Conservation (phyloP, 1,140 invertebrate species). For the Notospermus geniculatus region DNA sequence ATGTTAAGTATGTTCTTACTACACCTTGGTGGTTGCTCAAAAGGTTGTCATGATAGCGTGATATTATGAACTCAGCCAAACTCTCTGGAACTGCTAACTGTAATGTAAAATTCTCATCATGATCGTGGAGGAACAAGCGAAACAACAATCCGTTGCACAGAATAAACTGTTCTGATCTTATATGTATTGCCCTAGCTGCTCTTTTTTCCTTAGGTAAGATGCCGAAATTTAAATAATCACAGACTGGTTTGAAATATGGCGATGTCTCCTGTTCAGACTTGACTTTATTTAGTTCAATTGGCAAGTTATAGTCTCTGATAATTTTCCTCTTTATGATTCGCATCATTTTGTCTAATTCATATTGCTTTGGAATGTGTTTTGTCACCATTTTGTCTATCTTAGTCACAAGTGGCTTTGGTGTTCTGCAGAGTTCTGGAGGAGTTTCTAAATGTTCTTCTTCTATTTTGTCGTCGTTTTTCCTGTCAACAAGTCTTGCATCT, state of each 20-base stretch:
- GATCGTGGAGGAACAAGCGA: neutral
- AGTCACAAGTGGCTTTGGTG: neutral
- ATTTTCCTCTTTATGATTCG: neutral
- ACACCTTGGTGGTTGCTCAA: neutral
- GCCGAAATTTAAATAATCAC: neutral
- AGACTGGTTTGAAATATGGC: neutral
- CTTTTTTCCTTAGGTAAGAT: neutral
- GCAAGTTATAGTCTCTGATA: conserved; percentile 1
- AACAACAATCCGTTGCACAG: neutral
- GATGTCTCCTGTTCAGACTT: neutral
- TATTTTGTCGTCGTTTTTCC: too few species aligned
- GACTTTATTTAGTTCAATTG: neutral
- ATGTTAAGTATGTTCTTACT: neutral
- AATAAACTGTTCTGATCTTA: neutral
- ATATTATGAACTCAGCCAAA: neutral
- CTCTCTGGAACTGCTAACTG: neutral
- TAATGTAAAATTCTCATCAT: neutral
- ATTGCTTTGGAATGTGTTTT: neutral
- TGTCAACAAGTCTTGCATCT: too few species aligned
- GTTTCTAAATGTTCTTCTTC: too few species aligned
- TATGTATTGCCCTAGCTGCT: neutral
- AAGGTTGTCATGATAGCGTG: neutral
- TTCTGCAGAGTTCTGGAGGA: neutral
- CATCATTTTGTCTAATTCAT: neutral
- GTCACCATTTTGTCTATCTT: neutral